These are phyloP conservation scores for Dysidea cf. avara DNA, from an alignment of 37 sponge, comb jelly and placozoan species.

Conservation along the genomic window DNA sequence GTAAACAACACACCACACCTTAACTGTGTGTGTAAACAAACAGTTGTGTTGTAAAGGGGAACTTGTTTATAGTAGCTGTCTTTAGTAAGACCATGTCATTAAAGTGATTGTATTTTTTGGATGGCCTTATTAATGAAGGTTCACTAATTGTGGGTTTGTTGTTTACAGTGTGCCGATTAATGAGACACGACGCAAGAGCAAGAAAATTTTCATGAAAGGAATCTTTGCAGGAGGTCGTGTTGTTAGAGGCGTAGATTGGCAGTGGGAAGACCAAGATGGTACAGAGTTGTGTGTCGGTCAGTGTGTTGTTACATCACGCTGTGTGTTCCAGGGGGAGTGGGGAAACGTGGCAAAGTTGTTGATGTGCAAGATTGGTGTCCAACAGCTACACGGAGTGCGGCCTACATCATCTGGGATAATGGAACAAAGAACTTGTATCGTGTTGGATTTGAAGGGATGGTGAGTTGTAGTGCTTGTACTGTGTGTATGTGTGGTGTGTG, in stretches of 20 bases:
- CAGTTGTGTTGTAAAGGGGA: no score
- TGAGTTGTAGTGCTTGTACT: conserved; percentile 22
- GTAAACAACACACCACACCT: no score
- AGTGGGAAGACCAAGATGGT: conserved; percentile 92
- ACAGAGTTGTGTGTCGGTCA: conserved; percentile 7
- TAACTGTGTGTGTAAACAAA: no score
- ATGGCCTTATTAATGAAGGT: background rate
- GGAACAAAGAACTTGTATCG: conserved; percentile 76
- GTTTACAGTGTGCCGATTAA: conserved; percentile 40
- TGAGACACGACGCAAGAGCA: conserved; percentile 48
- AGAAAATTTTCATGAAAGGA: conserved; percentile 64
- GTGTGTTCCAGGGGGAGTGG: conserved; percentile 56
- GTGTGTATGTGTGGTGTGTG: no score
- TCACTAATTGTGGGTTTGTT: no score
- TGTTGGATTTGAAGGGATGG: conserved; percentile 79
- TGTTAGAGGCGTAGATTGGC: conserved; percentile 83
- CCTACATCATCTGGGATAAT: conserved; percentile 75
- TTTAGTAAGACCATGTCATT: no score
- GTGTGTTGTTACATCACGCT: background rate
- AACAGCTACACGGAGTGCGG: conserved; percentile 60
- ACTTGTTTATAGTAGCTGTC: no score
- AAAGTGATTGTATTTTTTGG: no score
- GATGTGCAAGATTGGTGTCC: conserved; percentile 65
- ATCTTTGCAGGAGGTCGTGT: conserved; percentile 78
- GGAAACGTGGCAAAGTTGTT: conserved; percentile 71